phyloP scores from a whole-genome alignment of 1,140 invertebrate genomes.

The Brachionus manjavacas region DNA sequence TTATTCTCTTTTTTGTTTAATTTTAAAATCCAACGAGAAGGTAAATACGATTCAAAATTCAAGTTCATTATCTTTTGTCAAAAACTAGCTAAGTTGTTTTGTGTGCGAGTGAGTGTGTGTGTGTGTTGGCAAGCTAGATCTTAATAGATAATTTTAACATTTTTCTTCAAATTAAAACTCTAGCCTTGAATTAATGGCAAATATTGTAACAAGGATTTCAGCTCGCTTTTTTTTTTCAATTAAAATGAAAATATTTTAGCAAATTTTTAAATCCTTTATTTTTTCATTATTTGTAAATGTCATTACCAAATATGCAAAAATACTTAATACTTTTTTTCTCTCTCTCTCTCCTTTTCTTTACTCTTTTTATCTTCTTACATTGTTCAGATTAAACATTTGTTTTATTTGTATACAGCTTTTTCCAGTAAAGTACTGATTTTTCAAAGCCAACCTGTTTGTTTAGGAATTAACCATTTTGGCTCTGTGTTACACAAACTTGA shows the following conservation, averaged over 20 bases:
- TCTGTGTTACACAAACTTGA: neutral
- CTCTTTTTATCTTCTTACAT: neutral
- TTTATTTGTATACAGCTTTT: constrained; percentile 31
- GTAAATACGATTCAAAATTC: constrained; percentile 7
- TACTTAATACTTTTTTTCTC: constrained; percentile 1
- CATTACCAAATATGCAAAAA: constrained; percentile 35
- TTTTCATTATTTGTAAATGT: constrained; percentile 34
- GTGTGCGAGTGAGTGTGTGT: neutral
- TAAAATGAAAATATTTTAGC: constrained; percentile 23
- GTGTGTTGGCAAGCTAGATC: neutral
- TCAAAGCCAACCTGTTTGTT: neutral
- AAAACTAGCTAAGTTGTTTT: neutral
- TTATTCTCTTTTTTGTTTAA: constrained; percentile 22
- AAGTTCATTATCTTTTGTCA: constrained; percentile 29
- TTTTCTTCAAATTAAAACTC: constrained; percentile 31
- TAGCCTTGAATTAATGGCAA: constrained; percentile 36
- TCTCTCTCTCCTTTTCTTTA: neutral
- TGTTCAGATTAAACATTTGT: constrained; percentile 5
- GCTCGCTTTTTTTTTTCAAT: constrained; percentile 26
- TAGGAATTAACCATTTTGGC: neutral
- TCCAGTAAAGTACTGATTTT: neutral
- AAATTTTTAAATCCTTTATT: constrained; percentile 34
- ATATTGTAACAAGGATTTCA: constrained; percentile 35
- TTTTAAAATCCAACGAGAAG: neutral
- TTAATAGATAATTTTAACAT: constrained; percentile 30